phyloP scores from a whole-genome alignment of 2,888 invertebrate genomes.

The Drosophila diplacantha region DNA sequence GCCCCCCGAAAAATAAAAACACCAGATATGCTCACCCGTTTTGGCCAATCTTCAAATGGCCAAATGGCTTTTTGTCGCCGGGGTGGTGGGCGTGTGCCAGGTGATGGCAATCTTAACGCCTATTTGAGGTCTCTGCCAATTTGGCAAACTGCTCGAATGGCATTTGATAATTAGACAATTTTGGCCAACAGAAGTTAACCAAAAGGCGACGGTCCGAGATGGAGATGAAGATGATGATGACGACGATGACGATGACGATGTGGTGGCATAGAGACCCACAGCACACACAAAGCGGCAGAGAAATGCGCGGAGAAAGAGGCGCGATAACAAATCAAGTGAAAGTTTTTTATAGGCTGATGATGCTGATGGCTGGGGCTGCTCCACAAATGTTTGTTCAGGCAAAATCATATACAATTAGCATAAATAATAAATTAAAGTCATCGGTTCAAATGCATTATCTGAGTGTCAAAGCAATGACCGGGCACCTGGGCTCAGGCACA shows the following conservation, averaged over 20 bases:
- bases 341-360: slow-evolving; percentile 37
- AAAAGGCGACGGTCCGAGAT: slow-evolving; percentile 18
- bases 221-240: not conserved
- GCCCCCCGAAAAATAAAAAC: slow-evolving; percentile 37
- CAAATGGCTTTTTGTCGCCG: slow-evolving; percentile 24
- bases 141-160: slow-evolving; percentile 52
- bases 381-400: slow-evolving; percentile 26
- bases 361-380: slow-evolving; percentile 23
- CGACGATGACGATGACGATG: not conserved
- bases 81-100: slow-evolving; percentile 52
- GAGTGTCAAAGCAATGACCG: slow-evolving; percentile 34
- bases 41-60: slow-evolving; percentile 52
- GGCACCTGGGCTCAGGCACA: slow-evolving; percentile 17
- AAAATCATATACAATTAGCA: slow-evolving; percentile 39
- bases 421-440: slow-evolving; percentile 41
- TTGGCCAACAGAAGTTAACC: slow-evolving; percentile 40
- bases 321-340: slow-evolving; percentile 38
- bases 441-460: slow-evolving; percentile 28
- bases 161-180: slow-evolving; percentile 55
- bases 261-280: slow-evolving; percentile 41
- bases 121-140: slow-evolving; percentile 58
- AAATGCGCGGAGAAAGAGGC: slow-evolving; percentile 32
- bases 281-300: slow-evolving; percentile 25
- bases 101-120: slow-evolving; percentile 61
- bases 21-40: slow-evolving; percentile 24